Evolutionary conservation across 53 echinoderm and acorn worm species (phyloP), one percentile per base, ranked within the genome.

Genomic region (Patiria pectinifera): DNA sequence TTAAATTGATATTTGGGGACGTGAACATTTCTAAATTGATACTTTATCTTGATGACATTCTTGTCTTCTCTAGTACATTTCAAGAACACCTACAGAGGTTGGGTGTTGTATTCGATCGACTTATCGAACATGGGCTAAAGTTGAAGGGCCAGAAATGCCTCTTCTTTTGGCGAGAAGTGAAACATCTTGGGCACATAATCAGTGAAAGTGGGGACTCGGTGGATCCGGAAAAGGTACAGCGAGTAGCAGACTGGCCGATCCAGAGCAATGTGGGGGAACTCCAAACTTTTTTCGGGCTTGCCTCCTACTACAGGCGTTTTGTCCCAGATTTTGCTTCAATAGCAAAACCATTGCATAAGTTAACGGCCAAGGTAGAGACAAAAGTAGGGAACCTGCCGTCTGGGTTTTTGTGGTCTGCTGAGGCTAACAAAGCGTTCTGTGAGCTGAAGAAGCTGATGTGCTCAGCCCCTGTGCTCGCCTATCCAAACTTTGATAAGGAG

Each of bases 231-330:
- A 93, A 92, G 85, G 85, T 93, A 19, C 59, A 80, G 10, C 61
- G 77, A 22, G 89, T 89, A 16, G 48, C 25, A 45, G 71, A 83
- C 6, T 94, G 92, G 94, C 94, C 94, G 5, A 74, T 24, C 3
- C 94, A 92, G 46, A 87, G 8, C 11, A 88, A n/a, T 61, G 22
- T 21, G 4, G 62, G 43, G 19, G 88, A 88, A 60, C 63, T 94
- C 4, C 26, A 91, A 18, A 89, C 93, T 6, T 93, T 93, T 35
- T 63, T 95, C 9, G 93, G 95, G 14, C 59, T 95, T 53, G 93
- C 93, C 11, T 95, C 95, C 15, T 95, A 95, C 35, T 95, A 93
- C 47, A 82, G 95, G 58, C 77, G 86, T n/a, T 95, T 95, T 74
- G 59, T 91, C 11, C 60, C 79, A 24, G 88, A 86, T 18, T 95